Evolutionary conservation across 92 coral and sea anemone species (phyloP).

Genomic region (Hydrozoanthus gracilis): DNA sequence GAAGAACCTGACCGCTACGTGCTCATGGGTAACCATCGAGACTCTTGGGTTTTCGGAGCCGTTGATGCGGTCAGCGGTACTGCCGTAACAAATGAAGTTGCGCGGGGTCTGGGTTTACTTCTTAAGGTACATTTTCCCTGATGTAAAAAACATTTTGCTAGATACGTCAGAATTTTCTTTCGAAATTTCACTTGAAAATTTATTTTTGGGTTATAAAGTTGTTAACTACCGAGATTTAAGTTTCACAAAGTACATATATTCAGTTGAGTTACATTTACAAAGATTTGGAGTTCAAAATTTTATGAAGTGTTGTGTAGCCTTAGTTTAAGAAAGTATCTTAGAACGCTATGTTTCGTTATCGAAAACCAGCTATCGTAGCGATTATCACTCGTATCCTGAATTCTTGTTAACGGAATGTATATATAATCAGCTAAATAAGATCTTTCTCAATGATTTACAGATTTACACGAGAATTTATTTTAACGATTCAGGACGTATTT

Average conservation of each 20-base stretch:
- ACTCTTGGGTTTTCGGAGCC: conserved; percentile 89
- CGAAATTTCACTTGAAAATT: no score
- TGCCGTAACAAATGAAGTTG: conserved; percentile 75
- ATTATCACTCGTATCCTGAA: no score
- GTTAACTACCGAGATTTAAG: background rate
- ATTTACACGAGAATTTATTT: no score
- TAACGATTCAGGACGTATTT: no score
- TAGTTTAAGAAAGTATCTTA: no score
- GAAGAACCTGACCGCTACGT: conserved; percentile 94
- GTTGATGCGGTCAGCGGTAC: conserved; percentile 88
- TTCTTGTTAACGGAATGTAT: no score
- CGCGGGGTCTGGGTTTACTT: conserved; percentile 84
- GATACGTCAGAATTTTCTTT: background rate
- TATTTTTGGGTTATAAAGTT: background rate
- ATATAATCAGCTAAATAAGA: no score
- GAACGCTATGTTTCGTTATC: no score
- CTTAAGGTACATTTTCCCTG: conserved; percentile 45
- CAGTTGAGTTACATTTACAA: background rate
- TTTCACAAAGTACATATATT: no score
- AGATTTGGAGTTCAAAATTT: background rate
- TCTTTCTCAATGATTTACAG: no score
- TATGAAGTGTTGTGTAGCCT: background rate
- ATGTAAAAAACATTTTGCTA: background rate
- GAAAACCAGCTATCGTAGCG: no score
- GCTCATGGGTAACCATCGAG: conserved; percentile 91